Conservation (phyloP, 2,113 vertebrate genomes). For the Turdus rufiventris region DNA sequence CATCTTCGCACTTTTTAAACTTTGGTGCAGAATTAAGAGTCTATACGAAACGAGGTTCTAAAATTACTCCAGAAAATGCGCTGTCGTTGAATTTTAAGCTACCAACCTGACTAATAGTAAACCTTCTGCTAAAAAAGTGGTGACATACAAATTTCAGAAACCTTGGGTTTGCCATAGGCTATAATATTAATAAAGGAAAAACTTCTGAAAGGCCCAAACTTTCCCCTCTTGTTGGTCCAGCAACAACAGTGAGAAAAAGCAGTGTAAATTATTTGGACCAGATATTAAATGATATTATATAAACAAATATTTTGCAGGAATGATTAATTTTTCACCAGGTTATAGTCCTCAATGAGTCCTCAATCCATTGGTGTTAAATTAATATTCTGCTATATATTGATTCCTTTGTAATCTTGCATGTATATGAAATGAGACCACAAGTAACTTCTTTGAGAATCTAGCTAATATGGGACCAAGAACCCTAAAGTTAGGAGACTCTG, state of each 20-base stretch:
- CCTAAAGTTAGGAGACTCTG: neutral
- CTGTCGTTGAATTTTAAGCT: neutral
- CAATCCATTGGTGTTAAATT: neutral
- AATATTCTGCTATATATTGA: neutral
- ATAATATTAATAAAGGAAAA: neutral
- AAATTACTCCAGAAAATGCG: neutral
- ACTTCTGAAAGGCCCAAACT: neutral
- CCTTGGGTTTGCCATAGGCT: accelerated
- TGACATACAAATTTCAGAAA: neutral
- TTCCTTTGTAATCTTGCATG: neutral
- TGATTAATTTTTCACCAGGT: neutral
- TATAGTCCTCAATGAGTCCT: neutral
- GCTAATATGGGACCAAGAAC: neutral
- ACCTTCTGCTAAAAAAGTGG: neutral
- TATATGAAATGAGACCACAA: neutral
- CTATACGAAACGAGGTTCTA: neutral
- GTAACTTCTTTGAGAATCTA: neutral
- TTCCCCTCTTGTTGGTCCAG: neutral
- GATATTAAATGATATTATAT: neutral
- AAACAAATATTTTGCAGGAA: neutral
- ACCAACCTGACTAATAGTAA: neutral
- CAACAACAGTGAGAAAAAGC: neutral
- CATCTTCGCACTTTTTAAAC: neutral
- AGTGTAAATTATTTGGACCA: neutral
- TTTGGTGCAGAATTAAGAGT: neutral